These are phyloP conservation scores for Garra rufa DNA, from an alignment of 2,113 vertebrate genomes.

Conservation along the genomic window DNA sequence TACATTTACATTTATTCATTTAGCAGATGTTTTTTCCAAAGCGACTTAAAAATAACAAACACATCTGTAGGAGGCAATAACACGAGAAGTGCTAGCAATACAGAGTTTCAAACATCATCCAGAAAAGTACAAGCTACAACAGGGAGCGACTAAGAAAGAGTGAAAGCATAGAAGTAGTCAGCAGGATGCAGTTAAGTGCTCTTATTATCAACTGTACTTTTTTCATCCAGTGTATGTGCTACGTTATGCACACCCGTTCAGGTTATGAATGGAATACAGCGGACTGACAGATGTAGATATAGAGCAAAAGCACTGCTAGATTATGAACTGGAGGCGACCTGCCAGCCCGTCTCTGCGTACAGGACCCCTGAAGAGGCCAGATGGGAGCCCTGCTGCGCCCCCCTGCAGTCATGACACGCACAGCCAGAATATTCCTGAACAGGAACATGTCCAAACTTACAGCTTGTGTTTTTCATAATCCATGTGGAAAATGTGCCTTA, in stretches of 20 bases:
- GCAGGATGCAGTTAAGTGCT: not conserved
- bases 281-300: not conserved
- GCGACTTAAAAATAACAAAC: not conserved
- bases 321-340: conserved; percentile 5
- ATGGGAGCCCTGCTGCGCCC: conserved; percentile 20
- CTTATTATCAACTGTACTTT: not conserved
- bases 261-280: not conserved
- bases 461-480: not conserved
- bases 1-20: not conserved
- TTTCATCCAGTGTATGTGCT: not conserved
- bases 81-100: not conserved
- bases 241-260: no score
- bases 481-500: not conserved
- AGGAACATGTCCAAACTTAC: not conserved
- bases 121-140: not conserved
- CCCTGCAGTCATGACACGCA: conserved; percentile 21
- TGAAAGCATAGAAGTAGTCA: not conserved
- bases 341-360: not conserved
- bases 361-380: conserved; percentile 17
- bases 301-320: not conserved
- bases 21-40: not conserved
- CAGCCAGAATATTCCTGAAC: not conserved
- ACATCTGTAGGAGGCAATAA: not conserved
- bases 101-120: not conserved
- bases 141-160: not conserved